phyloP scores from a whole-genome alignment of 2,888 invertebrate species.

The Byasa hedistus region DNA sequence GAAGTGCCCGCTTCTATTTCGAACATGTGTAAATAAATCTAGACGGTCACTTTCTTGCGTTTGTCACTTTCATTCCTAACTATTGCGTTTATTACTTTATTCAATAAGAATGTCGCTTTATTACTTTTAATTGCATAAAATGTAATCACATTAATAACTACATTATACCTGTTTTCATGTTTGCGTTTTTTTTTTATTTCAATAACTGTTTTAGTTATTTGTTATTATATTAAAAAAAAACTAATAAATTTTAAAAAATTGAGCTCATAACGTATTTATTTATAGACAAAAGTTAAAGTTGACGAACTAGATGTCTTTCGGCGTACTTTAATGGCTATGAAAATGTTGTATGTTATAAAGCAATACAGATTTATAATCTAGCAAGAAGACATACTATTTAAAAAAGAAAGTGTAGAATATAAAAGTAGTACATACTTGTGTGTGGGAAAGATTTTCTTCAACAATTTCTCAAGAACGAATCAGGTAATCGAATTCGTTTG shows the following conservation, averaged over 20 bases:
- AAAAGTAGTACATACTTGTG: conserved; percentile 26
- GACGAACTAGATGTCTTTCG: background rate
- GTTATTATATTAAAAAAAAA: too few species aligned
- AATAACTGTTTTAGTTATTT: too few species aligned
- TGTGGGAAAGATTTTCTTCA: conserved; percentile 26
- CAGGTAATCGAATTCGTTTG: conserved; percentile 27
- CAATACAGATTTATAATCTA: conserved; percentile 1
- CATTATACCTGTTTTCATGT: background rate
- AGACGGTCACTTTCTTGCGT: conserved; percentile 69
- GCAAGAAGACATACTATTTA: background rate
- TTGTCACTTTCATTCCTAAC: conserved; percentile 69
- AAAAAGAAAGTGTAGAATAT: conserved; percentile 26
- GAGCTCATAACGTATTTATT: too few species aligned
- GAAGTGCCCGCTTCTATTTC: conserved; percentile 70
- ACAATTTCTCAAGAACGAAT: conserved; percentile 27
- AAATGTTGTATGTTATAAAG: background rate
- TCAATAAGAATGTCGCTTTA: conserved; percentile 17
- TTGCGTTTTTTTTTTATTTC: background rate
- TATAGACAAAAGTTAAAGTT: background rate
- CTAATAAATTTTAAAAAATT: background rate
- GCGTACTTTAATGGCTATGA: background rate
- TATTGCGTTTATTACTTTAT: conserved; percentile 21
- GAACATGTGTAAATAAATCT: conserved; percentile 77
- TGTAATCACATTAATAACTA: background rate
- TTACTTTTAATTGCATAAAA: conserved; percentile 11